phyloP scores from a whole-genome alignment of 2,888 invertebrate species.

The Conchocele bisecta region DNA sequence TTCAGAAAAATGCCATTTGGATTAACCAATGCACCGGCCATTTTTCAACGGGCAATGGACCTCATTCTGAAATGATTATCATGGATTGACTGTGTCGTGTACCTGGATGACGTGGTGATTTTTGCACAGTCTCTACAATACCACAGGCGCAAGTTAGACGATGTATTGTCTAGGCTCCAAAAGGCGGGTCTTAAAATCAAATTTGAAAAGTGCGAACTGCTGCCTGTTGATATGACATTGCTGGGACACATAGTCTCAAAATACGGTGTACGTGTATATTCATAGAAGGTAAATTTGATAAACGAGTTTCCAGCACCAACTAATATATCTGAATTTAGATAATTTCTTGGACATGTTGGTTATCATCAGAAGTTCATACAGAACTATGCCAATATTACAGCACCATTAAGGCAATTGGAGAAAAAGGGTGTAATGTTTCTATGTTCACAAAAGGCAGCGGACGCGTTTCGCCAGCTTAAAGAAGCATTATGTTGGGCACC shows the following conservation, averaged over 20 bases:
- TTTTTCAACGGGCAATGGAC: slow-evolving; percentile 20
- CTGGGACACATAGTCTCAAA: slow-evolving; percentile 13
- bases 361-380: slow-evolving; percentile 5
- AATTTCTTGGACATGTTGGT: slow-evolving; percentile 15
- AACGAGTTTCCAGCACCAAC: slow-evolving; percentile 8
- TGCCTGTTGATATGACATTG: background rate
- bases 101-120: slow-evolving; percentile 25
- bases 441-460: no score
- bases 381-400: slow-evolving; percentile 2
- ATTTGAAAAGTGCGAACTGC: slow-evolving; percentile 11
- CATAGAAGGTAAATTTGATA: background rate
- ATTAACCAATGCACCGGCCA: slow-evolving; percentile 1
- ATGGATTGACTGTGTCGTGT: background rate
- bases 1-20: slow-evolving; percentile 12
- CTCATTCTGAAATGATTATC: background rate
- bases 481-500: no score
- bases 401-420: no score
- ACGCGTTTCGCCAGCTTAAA: no score
- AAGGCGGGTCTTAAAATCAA: slow-evolving; percentile 16
- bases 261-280: background rate
- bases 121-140: slow-evolving; percentile 8
- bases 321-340: background rate
- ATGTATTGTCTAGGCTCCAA: background rate
- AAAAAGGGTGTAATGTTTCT: no score
- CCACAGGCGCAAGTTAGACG: background rate